Percentiles rank a stretch among this genome's conserved stretches.
These are phyloP conservation scores for Lasioglossum leucozonium DNA, from an alignment of 2,888 invertebrate genomes.

Conservation along the genomic window DNA sequence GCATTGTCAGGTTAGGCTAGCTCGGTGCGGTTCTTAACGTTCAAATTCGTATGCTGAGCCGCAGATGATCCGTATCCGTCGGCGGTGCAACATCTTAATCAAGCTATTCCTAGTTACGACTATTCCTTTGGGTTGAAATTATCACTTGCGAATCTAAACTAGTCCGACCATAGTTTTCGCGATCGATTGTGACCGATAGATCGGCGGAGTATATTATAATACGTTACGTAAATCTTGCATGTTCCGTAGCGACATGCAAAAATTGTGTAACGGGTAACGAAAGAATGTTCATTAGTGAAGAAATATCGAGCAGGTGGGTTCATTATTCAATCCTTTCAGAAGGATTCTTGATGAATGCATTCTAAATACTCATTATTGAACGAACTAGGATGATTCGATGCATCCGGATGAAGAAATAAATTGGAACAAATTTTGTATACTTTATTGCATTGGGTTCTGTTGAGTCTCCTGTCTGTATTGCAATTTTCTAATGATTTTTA, in stretches of 20 bases:
- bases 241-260: neutral
- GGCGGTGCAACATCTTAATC: constrained; percentile 17
- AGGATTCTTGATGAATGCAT: neutral
- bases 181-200: neutral
- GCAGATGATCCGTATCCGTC: constrained; percentile 51
- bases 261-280: neutral
- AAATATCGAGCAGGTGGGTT: neutral
- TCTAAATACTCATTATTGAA: neutral
- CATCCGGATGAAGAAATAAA: no score
- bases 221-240: constrained; percentile 7
- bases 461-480: no score
- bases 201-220: neutral
- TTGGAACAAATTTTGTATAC: no score
- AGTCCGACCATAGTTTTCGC: neutral
- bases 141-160: neutral
- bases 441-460: no score
- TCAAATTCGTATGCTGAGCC: constrained; percentile 41
- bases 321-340: neutral
- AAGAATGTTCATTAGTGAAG: neutral
- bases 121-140: constrained; percentile 1
- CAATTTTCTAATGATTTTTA: neutral
- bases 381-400: neutral
- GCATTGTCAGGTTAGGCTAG: constrained; percentile 3
- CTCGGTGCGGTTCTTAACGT: constrained; percentile 19
- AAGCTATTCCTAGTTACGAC: neutral